Evolutionary conservation across 2,888 invertebrate genomes (phyloP).

Genomic region (Tachina fera): DNA sequence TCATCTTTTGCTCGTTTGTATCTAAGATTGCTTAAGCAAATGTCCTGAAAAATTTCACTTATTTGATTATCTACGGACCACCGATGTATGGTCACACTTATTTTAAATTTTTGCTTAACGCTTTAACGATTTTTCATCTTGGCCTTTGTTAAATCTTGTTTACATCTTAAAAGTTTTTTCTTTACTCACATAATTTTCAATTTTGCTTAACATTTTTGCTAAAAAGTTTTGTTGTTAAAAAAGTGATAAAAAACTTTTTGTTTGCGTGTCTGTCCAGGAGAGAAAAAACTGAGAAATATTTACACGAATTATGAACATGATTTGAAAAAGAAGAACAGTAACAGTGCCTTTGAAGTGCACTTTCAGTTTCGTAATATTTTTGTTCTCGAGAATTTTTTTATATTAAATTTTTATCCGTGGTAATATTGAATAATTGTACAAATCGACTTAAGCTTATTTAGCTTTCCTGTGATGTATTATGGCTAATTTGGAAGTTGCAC

Average conservation of each 20-base stretch:
- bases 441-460: too few relatives aligned
- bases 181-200: not conserved
- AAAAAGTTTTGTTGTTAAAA: not conserved
- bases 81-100: not conserved
- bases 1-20: too few relatives aligned
- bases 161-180: not conserved
- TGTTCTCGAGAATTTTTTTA: too few relatives aligned
- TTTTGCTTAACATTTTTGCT: not conserved
- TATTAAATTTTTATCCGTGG: too few relatives aligned
- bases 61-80: too few relatives aligned
- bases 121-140: not conserved
- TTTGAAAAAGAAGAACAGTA: too few relatives aligned
- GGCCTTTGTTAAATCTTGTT: not conserved
- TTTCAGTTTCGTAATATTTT: not conserved
- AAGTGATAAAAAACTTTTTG: constrained; percentile 7
- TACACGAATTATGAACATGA: not conserved
- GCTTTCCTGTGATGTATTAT: too few relatives aligned
- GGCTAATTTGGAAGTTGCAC: not conserved
- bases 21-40: too few relatives aligned
- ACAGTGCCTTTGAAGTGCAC: not conserved
- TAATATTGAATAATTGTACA: too few relatives aligned
- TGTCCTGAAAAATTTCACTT: too few relatives aligned
- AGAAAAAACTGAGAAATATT: not conserved
- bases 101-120: not conserved
- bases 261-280: not conserved